A percentile compares a stretch with the other conserved stretches of the same genome.
Evolutionary conservation across 2,797 vertebrate genomes (phyloP).

Genomic region (Myoxocephalus aenaeus): DNA sequence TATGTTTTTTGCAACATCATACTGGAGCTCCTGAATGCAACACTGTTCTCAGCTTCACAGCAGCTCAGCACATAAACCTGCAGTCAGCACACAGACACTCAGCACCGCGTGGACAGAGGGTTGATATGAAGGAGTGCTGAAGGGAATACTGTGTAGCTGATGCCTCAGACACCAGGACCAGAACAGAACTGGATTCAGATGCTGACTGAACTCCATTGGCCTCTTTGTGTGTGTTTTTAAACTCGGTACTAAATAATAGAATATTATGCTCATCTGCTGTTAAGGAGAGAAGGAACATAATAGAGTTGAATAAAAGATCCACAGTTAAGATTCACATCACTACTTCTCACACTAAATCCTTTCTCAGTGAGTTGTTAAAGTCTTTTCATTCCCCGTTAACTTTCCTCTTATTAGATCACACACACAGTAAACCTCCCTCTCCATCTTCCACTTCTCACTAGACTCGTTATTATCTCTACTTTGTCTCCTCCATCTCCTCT

Average conservation of each 20-base stretch:
- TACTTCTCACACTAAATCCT: conserved; percentile 17
- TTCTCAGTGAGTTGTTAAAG: conserved; percentile 2
- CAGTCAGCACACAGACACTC: not conserved
- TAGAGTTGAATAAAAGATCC: not conserved
- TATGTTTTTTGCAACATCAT: not conserved
- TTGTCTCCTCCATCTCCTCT: not conserved
- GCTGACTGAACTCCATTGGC: not conserved
- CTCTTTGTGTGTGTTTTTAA: not conserved
- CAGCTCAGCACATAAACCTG: not conserved
- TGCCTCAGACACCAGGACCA: not conserved
- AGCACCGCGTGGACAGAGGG: not conserved
- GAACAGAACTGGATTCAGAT: not conserved
- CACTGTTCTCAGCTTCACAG: not conserved
- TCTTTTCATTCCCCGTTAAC: not conserved
- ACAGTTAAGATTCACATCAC: conserved; percentile 24
- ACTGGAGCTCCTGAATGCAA: not conserved
- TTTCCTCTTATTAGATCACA: conserved; percentile 32
- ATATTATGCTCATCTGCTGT: not conserved
- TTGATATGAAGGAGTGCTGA: not conserved
- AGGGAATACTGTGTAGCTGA: not conserved
- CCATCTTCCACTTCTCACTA: not conserved
- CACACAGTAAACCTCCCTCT: conserved; percentile 12
- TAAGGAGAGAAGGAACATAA: not conserved
- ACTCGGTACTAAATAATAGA: not conserved
- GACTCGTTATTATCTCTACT: not conserved